Percentiles rank a stretch among this genome's conserved stretches.
Conservation (phyloP, 2,888 invertebrate species). For the Volucella inanis region DNA sequence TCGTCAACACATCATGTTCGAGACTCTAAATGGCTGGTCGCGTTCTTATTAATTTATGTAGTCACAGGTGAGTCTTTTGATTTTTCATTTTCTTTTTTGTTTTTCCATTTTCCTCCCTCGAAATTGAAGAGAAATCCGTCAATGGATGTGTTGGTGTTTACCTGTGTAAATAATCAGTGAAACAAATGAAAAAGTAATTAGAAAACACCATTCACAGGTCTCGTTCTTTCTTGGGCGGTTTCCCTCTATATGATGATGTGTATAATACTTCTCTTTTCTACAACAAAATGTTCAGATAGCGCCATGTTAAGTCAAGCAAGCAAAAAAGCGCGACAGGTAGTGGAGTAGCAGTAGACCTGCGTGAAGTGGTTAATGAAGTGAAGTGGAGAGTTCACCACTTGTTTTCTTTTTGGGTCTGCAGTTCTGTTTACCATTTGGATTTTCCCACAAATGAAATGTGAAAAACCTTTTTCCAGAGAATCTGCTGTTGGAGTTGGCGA, state of each 20-base stretch:
- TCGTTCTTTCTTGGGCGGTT: constrained; percentile 43
- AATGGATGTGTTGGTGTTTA: constrained; percentile 57
- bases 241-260: constrained; percentile 19
- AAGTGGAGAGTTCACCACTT: constrained; percentile 26
- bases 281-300: constrained; percentile 15
- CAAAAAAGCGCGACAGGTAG: constrained; percentile 60
- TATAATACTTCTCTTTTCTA: constrained; percentile 28
- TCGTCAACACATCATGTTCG: constrained; percentile 62
- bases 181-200: constrained; percentile 16
- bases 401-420: constrained; percentile 21
- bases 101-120: background rate
- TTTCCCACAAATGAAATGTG: background rate
- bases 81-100: background rate
- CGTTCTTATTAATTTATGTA: constrained; percentile 79
- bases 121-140: constrained; percentile 25
- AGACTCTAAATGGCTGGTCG: constrained; percentile 78
- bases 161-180: constrained; percentile 46
- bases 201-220: constrained; percentile 15
- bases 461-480: background rate
- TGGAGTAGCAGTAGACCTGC: constrained; percentile 27
- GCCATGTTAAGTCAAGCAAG: constrained; percentile 22
- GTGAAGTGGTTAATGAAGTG: constrained; percentile 26
- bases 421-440: constrained; percentile 55
- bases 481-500: background rate
- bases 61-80: constrained; percentile 79